phyloP scores from a whole-genome alignment of 2,888 invertebrate genomes.

The Temnothorax rugatulus region DNA sequence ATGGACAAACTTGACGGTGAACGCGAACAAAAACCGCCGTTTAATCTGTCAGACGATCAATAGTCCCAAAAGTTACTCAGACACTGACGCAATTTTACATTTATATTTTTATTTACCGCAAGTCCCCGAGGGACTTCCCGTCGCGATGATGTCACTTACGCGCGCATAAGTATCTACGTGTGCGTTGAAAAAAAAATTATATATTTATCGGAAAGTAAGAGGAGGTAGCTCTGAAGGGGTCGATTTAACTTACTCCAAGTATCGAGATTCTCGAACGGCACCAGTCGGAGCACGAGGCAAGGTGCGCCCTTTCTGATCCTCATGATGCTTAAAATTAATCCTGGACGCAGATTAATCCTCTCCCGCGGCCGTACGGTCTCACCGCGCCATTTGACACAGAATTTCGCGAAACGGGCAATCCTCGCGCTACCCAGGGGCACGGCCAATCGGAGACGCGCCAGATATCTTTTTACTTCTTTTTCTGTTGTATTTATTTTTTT shows the following conservation, averaged over 20 bases:
- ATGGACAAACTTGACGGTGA: not conserved
- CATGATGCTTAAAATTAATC: conserved; percentile 87
- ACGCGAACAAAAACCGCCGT: not conserved
- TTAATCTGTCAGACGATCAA: not conserved
- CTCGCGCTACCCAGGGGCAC: not conserved
- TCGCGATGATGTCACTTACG: not conserved
- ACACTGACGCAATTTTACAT: not conserved
- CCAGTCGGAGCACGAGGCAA: conserved; percentile 89
- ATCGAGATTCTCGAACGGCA: conserved; percentile 86
- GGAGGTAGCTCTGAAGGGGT: not conserved
- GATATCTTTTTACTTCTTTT: not conserved
- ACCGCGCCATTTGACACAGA: conserved; percentile 76
- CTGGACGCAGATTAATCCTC: not conserved
- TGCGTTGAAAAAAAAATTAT: not conserved
- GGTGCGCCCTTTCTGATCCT: conserved; percentile 90
- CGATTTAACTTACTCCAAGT: conserved; percentile 79
- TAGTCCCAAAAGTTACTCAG: not conserved
- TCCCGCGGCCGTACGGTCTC: conserved; percentile 48
- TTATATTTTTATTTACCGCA: not conserved
- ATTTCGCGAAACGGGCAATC: not conserved
- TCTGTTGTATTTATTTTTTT: too few species aligned
- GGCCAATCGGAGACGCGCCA: not conserved
- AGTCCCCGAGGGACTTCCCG: not conserved
- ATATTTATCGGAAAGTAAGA: not conserved
- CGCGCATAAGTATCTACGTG: not conserved